Conservation (phyloP, 2,888 invertebrate species). For the Tetramorium bicarinatum region DNA sequence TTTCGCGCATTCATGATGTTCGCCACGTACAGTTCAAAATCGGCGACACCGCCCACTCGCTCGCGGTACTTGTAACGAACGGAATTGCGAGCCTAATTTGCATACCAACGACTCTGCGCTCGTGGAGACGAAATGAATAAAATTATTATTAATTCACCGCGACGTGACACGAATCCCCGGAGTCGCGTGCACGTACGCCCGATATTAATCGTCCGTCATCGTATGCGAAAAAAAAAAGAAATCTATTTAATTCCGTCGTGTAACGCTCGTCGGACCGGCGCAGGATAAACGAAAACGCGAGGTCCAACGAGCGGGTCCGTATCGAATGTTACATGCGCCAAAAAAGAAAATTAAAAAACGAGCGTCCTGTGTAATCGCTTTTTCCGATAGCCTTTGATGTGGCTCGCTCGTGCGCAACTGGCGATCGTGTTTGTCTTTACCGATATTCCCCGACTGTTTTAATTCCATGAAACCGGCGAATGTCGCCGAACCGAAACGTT, state of each 20-base stretch:
- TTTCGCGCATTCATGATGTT: slow-evolving; percentile 27
- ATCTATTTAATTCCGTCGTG: slow-evolving; percentile 6
- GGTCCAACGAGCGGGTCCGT: not conserved
- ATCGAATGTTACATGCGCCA: slow-evolving; percentile 44
- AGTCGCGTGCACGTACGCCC: not conserved
- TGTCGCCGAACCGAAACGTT: slow-evolving; percentile 59
- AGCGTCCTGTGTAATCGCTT: slow-evolving; percentile 48
- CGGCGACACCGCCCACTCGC: slow-evolving; percentile 10
- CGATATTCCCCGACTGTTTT: slow-evolving; percentile 59
- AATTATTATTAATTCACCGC: slow-evolving; percentile 64
- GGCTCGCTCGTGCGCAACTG: slow-evolving; percentile 38
- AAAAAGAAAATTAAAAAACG: slow-evolving; percentile 47
- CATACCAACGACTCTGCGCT: slow-evolving; percentile 30
- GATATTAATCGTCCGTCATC: slow-evolving; percentile 61
- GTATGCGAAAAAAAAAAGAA: slow-evolving; percentile 1
- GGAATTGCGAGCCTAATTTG: slow-evolving; percentile 56
- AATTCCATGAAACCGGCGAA: slow-evolving; percentile 64
- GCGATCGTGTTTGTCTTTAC: slow-evolving; percentile 50
- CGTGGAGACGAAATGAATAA: slow-evolving; percentile 64
- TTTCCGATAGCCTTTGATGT: slow-evolving; percentile 52
- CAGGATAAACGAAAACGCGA: slow-evolving; percentile 31
- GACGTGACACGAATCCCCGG: slow-evolving; percentile 32
- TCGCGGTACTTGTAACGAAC: slow-evolving; percentile 48
- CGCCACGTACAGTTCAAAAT: slow-evolving; percentile 41
- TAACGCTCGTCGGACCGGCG: slow-evolving; percentile 17